A percentile compares a stretch with the other conserved stretches of the same genome.
phyloP scores from a whole-genome alignment of 2,797 vertebrate species.

The Delichon dasypus region DNA sequence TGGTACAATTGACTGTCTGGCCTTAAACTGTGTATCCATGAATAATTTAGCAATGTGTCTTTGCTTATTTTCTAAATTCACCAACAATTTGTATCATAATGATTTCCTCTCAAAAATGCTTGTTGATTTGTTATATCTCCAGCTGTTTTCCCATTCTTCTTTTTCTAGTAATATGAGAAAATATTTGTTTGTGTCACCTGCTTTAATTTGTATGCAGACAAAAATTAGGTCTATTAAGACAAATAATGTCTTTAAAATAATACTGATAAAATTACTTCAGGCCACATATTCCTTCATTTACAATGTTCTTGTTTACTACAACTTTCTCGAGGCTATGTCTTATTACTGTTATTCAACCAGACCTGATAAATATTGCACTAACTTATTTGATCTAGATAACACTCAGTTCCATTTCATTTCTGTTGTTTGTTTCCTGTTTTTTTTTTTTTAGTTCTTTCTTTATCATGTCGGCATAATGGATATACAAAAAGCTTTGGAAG shows the following conservation, averaged over 20 bases:
- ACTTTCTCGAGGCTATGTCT: neutral
- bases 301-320: neutral
- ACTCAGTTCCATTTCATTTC: neutral
- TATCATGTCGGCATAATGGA: neutral
- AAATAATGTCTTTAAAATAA: neutral
- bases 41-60: slow-evolving; percentile 36
- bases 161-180: neutral
- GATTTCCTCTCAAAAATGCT: neutral
- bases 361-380: neutral
- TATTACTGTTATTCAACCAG: neutral
- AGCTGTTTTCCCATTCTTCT: neutral
- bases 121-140: neutral
- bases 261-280: neutral
- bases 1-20: neutral
- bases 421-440: neutral
- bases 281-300: neutral
- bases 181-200: neutral
- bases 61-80: neutral
- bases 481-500: neutral
- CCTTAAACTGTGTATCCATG: neutral
- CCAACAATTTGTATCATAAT: neutral
- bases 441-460: neutral
- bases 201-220: neutral
- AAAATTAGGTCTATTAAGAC: neutral
- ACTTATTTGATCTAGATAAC: neutral